Evolutionary conservation across 2,888 invertebrate genomes (phyloP), one percentile per base, ranked within the genome.

Genomic region (Parapristionchus giblindavisi): DNA sequence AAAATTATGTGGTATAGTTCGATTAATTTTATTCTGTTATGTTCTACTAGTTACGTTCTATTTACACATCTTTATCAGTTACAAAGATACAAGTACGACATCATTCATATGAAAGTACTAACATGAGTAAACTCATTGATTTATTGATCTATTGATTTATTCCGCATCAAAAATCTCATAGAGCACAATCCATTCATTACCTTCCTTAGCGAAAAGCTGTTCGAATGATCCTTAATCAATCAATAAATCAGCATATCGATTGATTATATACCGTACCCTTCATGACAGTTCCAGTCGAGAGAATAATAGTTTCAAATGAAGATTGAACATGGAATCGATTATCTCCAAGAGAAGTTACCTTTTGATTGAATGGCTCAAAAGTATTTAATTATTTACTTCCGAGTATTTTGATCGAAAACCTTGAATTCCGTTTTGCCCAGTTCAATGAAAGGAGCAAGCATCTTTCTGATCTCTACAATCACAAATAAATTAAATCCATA

Each of bases 341-440:
- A 1, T 21, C 29, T 29, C 63, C 43, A 11, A 65, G 63, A 27
- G 63, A 43, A 32, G 43, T 65, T 1, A 65, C 63, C 32, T 65
- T 43, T 36, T 43, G 2, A 6, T 43, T 65, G 17, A 43, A 43
- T 21, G 63, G 40, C 63, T 65, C 21, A 65, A 65, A 17, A 29
- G 3, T 21, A 1, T 24, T 3, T 29, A 17, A 14, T 8, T 21
- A 8, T 27, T 2, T 29, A 65, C 17, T 27, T 21, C n/a, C 21
- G 21, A 24, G 6, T 17, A 43, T 29, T 34, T 3, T 0, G n/a
- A 0, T 17, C n/a, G n/a, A n/a, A n/a, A n/a, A 65, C 63, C 63
- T 65, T 40, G 63, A 65, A 65, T 1, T 65, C 63, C 63, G 43
- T 65, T 32, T 65, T 65, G 24, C 63, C 63, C 17, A 65, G 27